Percentiles rank a stretch among this genome's conserved stretches.
Evolutionary conservation across 1,140 invertebrate genomes (phyloP).

Genomic region (Holotrichia oblita): DNA sequence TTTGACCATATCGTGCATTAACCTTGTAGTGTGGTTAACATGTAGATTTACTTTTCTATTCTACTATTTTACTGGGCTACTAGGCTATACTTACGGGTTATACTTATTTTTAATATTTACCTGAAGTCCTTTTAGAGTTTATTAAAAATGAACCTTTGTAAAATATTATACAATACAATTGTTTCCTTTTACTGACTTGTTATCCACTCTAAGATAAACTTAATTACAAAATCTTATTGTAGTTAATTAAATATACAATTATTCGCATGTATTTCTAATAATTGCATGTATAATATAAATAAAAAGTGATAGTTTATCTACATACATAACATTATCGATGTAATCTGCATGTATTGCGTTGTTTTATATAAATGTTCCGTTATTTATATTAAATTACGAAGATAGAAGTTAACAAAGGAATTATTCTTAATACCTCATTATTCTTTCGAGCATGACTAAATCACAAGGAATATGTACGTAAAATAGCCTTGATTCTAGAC

Average conservation of each 20-base stretch:
- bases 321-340: not conserved
- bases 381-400: constrained; percentile 14
- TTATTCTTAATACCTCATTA: not conserved
- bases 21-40: no score
- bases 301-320: not conserved
- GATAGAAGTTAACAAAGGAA: not conserved
- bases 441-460: not conserved
- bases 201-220: no score
- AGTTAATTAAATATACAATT: not conserved
- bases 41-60: no score
- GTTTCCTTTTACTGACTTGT: no score
- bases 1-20: no score
- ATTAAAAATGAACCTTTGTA: no score
- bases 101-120: no score
- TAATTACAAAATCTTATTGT: no score
- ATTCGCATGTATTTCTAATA: not conserved
- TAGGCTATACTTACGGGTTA: no score
- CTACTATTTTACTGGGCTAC: no score
- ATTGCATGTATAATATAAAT: constrained; percentile 9
- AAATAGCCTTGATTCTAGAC: constrained; percentile 3
- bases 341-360: not conserved
- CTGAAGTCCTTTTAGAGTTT: no score
- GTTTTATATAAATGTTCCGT: not conserved
- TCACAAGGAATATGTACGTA: not conserved
- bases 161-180: no score